These are phyloP conservation scores for Elaeidobius kamerunicus DNA, from an alignment of 2,888 invertebrate species.

Conservation along the genomic window DNA sequence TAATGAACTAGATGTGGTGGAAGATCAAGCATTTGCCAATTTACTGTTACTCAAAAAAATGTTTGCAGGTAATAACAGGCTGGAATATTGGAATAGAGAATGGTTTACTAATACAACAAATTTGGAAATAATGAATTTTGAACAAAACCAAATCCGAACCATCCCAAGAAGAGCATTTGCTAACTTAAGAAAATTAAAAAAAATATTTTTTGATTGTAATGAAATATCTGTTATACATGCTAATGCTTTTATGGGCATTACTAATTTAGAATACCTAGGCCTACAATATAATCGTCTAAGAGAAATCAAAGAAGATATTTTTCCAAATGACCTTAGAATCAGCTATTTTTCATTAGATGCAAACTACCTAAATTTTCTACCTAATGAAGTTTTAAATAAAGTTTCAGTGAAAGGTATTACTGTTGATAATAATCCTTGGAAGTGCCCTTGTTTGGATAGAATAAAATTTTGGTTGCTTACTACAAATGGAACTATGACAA, in stretches of 20 bases:
- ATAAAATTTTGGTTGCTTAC: constrained; percentile 33
- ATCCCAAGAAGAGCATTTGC: constrained; percentile 35
- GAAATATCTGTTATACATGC: constrained; percentile 35
- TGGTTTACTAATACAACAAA: constrained; percentile 36
- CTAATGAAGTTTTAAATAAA: constrained; percentile 33
- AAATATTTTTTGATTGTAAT: constrained; percentile 36
- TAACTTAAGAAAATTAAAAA: constrained; percentile 29
- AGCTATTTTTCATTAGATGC: constrained; percentile 32
- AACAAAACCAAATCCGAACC: constrained; percentile 32
- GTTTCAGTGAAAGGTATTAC: constrained; percentile 31
- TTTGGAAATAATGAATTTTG: constrained; percentile 35
- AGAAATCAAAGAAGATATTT: constrained; percentile 31
- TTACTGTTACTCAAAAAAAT: constrained; percentile 30
- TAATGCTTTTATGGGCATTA: constrained; percentile 35
- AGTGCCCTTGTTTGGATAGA: constrained; percentile 36
- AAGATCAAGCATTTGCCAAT: constrained; percentile 33
- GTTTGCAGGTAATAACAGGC: constrained; percentile 28
- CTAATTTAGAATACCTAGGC: constrained; percentile 35
- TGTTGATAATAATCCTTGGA: constrained; percentile 39
- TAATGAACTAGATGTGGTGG: constrained; percentile 33
- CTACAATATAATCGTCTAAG: constrained; percentile 36
- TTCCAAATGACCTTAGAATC: constrained; percentile 33
- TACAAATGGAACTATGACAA: constrained; percentile 31
- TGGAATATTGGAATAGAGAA: constrained; percentile 34
- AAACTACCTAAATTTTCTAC: constrained; percentile 38